Evolutionary conservation across 2,797 vertebrate species (phyloP).

Genomic region (Momotus momota): DNA sequence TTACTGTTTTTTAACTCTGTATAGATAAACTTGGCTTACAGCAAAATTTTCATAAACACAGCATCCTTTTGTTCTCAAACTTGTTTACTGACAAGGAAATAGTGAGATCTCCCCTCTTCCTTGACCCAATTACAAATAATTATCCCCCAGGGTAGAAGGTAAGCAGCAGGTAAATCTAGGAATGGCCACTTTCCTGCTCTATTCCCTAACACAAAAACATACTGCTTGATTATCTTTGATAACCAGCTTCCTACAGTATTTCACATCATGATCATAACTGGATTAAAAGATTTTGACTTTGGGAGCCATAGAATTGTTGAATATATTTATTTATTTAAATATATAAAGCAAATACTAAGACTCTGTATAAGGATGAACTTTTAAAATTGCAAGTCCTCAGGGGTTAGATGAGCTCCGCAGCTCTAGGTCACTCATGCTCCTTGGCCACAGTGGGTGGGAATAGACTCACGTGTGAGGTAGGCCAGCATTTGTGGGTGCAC

Average conservation of each 20-base stretch:
- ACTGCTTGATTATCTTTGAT: background rate
- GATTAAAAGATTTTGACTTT: background rate
- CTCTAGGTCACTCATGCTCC: background rate
- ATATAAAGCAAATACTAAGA: background rate
- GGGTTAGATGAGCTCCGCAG: background rate
- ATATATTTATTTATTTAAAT: background rate
- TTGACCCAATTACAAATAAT: background rate
- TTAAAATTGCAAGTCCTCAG: background rate
- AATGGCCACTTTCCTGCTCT: background rate
- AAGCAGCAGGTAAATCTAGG: background rate
- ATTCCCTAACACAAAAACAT: background rate
- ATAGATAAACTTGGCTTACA: background rate
- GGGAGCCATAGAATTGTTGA: background rate
- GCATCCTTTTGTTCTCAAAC: background rate
- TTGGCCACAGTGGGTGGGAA: background rate
- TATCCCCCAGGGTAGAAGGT: background rate
- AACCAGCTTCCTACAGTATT: background rate
- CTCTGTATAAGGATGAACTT: background rate
- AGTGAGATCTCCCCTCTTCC: background rate
- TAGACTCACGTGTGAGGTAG: background rate
- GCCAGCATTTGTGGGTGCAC: rapidly evolving
- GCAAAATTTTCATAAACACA: background rate
- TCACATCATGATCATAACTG: background rate
- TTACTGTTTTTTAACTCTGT: background rate
- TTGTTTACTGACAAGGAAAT: constrained; percentile 17